Conservation (phyloP, 2,888 invertebrate genomes). For the Maniola hyperantus region DNA sequence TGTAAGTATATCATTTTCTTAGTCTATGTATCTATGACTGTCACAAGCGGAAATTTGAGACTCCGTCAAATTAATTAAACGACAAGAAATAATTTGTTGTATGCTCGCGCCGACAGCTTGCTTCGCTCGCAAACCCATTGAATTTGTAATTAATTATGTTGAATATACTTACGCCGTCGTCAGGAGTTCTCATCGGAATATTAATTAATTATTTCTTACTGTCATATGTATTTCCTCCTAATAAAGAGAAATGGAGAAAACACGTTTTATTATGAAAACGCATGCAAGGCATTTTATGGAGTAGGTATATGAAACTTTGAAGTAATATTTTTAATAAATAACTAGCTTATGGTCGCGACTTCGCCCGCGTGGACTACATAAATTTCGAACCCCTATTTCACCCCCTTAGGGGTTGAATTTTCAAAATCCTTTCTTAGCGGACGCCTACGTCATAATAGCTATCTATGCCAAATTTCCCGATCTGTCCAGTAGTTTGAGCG, state of each 20-base stretch:
- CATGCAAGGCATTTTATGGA: no score
- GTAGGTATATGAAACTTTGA: no score
- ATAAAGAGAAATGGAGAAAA: background rate
- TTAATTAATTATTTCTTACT: slow-evolving; percentile 8
- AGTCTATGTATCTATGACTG: slow-evolving; percentile 10
- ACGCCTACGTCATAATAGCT: no score
- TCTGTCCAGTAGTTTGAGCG: no score
- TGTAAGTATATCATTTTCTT: background rate
- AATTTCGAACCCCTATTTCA: no score
- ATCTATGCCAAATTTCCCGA: no score
- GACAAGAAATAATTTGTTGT: slow-evolving; percentile 33
- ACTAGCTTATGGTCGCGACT: no score
- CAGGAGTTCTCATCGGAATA: slow-evolving; percentile 6
- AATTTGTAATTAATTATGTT: slow-evolving; percentile 27
- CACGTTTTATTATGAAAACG: background rate
- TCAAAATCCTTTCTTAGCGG: no score
- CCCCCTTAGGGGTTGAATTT: no score
- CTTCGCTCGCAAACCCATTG: slow-evolving; percentile 20
- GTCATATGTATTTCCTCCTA: background rate
- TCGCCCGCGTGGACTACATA: no score
- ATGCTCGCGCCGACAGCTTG: slow-evolving; percentile 15
- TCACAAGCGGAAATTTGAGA: slow-evolving; percentile 29
- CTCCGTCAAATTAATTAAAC: slow-evolving; percentile 32
- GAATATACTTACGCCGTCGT: background rate
- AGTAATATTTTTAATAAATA: background rate